A percentile compares a stretch with the other conserved stretches of the same genome.
These are phyloP conservation scores for Leptopilina boulardi DNA, from an alignment of 1,140 invertebrate species.

Conservation along the genomic window DNA sequence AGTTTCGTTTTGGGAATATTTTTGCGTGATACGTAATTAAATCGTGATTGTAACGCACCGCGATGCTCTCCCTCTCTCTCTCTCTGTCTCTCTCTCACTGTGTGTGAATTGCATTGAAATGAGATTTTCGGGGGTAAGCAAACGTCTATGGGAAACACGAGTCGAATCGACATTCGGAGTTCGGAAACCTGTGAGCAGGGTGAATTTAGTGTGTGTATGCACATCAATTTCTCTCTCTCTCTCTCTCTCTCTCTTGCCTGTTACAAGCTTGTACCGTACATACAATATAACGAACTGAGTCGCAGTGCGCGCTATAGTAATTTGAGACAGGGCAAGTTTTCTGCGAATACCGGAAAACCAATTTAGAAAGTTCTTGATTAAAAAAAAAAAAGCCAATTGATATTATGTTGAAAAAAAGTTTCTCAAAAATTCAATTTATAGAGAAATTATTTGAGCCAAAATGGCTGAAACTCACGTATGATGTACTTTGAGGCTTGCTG, in stretches of 20 bases:
- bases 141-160: conserved; percentile 20
- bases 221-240: too few relatives aligned
- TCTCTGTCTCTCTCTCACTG: too few relatives aligned
- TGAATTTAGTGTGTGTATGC: too few relatives aligned
- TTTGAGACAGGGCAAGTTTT: neutral
- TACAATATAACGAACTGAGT: conserved; percentile 15
- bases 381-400: too few relatives aligned
- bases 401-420: too few relatives aligned
- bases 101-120: conserved; percentile 18
- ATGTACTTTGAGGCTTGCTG: too few relatives aligned
- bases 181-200: conserved; percentile 14
- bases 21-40: conserved; percentile 12
- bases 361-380: too few relatives aligned
- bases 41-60: conserved; percentile 21
- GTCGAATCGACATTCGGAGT: conserved; percentile 9
- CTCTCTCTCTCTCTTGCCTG: conserved; percentile 20
- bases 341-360: too few relatives aligned
- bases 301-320: conserved; percentile 3
- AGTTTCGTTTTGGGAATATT: conserved; percentile 1
- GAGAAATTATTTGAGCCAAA: too few relatives aligned
- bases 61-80: too few relatives aligned
- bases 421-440: too few relatives aligned
- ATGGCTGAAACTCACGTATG: too few relatives aligned
- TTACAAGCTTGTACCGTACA: conserved; percentile 13
- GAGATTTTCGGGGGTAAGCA: conserved; percentile 9